Base-by-base conservation (phyloP, 2,797 vertebrate species). In the Helarctos malayanus region DNA sequence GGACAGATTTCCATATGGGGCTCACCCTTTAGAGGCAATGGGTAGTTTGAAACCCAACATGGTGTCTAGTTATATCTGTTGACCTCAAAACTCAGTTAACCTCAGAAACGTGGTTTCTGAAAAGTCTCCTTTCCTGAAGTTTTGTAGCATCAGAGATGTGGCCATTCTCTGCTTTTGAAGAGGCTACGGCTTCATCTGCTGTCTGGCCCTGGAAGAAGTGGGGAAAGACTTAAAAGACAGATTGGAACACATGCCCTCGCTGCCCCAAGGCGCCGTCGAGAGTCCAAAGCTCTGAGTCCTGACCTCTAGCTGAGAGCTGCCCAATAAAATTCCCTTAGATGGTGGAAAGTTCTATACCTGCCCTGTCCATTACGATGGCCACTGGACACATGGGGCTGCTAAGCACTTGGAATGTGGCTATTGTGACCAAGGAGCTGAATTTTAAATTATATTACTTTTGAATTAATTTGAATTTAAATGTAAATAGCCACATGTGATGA, bases 21-120 rank as follows among this genome's bases (percentile, higher is more conserved):
- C 6, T 16, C 0, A 8, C 6, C 47, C 8, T 19, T 80, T 45
- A 54, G 41, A 56, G 29, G 47, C 19, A 27, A 19, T 7, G 11
- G 57, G 2, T 38, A 65, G 13, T 5, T 47, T 54, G 79, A 61
- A 91, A 91, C 38, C 15, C 54, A 18, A 29, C 29, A 2, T 15
- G 16, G n/a, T 23, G 14, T 59, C 49, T 95, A 15, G 7, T 23
- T 71, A 45, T 68, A 61, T 38, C 88, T 92, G 41, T 52, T 90
- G 52, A 95, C 35, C 76, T 90, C 45, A 76, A 73, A 75, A 78
- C 63, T 89, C 78, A 52, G 47, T 18, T 75, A 96, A 80, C 23
- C 57, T 75, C 32, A 84, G 78, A 95, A 81, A 52, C 49, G 35
- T 13, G 15, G 38, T 81, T 88, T 88, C 41, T 35, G 63, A 84